Conservation (phyloP, 2,888 invertebrate genomes). For the Tanytarsus gracilentus region DNA sequence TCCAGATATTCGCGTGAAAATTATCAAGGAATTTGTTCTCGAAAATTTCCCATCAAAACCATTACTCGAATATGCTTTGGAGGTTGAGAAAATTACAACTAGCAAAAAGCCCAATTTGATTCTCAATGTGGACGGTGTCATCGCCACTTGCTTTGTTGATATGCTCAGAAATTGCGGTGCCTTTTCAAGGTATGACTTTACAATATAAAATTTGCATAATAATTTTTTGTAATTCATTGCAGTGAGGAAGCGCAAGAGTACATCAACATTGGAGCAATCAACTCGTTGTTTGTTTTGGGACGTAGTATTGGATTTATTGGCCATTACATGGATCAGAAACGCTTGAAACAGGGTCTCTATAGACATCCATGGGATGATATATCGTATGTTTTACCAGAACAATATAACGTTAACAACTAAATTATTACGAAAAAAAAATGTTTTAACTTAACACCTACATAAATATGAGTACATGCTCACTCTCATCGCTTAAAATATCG, state of each 20-base stretch:
- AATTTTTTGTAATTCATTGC: conserved; percentile 31
- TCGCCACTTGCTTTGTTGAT: conserved; percentile 96
- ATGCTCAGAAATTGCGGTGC: conserved; percentile 87
- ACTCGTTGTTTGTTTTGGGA: conserved; percentile 95
- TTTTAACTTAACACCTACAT: not conserved
- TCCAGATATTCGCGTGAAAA: conserved; percentile 95
- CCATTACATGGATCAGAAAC: conserved; percentile 96
- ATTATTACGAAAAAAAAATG: not conserved
- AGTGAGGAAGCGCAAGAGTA: conserved; percentile 97
- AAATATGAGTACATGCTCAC: not conserved
- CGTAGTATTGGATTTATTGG: conserved; percentile 98
- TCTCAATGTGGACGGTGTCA: conserved; percentile 97
- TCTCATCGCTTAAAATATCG: no score
- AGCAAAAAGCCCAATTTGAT: conserved; percentile 99
- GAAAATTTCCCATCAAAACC: conserved; percentile 91
- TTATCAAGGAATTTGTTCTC: conserved; percentile 91
- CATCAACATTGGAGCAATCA: conserved; percentile 94
- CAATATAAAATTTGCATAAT: conserved; percentile 19
- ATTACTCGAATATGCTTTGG: conserved; percentile 87
- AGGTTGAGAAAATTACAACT: conserved; percentile 98
- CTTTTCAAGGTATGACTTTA: conserved; percentile 66
- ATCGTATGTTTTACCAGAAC: conserved; percentile 44
- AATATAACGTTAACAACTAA: conserved; percentile 33
- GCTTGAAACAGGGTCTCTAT: conserved; percentile 97
- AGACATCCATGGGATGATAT: conserved; percentile 99